These are phyloP conservation scores for Deroplatys truncata DNA, from an alignment of 2,888 invertebrate genomes.

Conservation along the genomic window DNA sequence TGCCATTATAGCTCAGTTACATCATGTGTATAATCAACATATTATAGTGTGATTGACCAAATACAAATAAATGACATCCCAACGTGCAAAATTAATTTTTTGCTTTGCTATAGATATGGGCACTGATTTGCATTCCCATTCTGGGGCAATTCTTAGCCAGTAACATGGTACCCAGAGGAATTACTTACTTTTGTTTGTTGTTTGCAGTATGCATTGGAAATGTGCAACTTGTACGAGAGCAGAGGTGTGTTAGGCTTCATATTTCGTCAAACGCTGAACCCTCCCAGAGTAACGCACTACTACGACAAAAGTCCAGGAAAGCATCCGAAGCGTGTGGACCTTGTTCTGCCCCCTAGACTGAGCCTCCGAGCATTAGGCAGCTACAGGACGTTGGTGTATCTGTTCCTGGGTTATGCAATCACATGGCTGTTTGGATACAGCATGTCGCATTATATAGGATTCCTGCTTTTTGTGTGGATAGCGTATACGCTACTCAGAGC, in stretches of 20 bases:
- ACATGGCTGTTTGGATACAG: constrained; percentile 53
- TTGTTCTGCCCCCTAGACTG: constrained; percentile 61
- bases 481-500: not conserved
- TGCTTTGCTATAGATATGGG: too few relatives aligned
- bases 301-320: constrained; percentile 54
- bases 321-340: constrained; percentile 53
- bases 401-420: constrained; percentile 51
- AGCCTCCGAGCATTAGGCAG: constrained; percentile 65
- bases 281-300: constrained; percentile 58
- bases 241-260: constrained; percentile 60
- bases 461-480: not conserved
- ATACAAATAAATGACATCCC: too few relatives aligned
- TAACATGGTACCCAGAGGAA: accelerated
- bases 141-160: too few relatives aligned
- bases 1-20: too few relatives aligned
- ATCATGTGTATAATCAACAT: too few relatives aligned
- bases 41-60: too few relatives aligned
- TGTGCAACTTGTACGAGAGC: constrained; percentile 61
- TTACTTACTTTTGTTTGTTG: not conserved
- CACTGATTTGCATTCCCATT: too few relatives aligned
- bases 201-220: constrained; percentile 62
- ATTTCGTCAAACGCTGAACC: constrained; percentile 58
- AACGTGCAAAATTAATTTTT: too few relatives aligned
- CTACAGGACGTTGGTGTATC: constrained; percentile 54
- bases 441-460: not conserved